Evolutionary conservation across 2,888 invertebrate species (phyloP), one percentile per base, ranked within the genome.

Genomic region (Xestia ashworthii): DNA sequence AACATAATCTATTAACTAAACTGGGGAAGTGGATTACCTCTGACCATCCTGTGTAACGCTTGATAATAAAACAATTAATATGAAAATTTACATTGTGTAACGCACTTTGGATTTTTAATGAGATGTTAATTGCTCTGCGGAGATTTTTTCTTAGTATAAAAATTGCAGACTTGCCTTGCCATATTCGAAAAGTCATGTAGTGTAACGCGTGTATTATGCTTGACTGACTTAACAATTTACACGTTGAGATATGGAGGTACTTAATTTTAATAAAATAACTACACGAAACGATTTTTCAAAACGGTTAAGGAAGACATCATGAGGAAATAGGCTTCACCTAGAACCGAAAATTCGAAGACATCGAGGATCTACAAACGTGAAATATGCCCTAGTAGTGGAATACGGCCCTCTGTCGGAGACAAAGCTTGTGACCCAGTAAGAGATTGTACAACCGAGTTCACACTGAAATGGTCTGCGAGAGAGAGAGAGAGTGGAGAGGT

Each of bases 1-100:
- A 81, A 48, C 78, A 82, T 82, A 89, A 82, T 87, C 80, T 81
- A 80, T 70, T 76, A 76, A 81, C 82, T 69, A 82, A 86, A 86
- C 69, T 81, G 79, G 88, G 89, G 89, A 91, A 91, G 88, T 89
- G 74, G 87, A 89, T 83, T 89, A 86, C 82, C 78, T 87, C 73
- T 53, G 82, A 81, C 87, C 90, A 92, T 93, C 91, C 91, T 91
- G 87, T 94, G 88, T 94, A 93, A 90, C 90, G 88, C 88, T 91
- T 89, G 69, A 88, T 93, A 92, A 94, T 66, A 90, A 90, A 92
- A 93, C 88, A 92, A 94, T 95, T 95, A 93, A 91, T 92, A 93
- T 93, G 92, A 92, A 93, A 90, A 94, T 92, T 85, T 91, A 90
- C 85, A 91, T 93, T 93, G 91, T 92, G 46, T 70, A 73, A 71